phyloP scores from a whole-genome alignment of 2,888 invertebrate genomes.

The Plebejus melissa region DNA sequence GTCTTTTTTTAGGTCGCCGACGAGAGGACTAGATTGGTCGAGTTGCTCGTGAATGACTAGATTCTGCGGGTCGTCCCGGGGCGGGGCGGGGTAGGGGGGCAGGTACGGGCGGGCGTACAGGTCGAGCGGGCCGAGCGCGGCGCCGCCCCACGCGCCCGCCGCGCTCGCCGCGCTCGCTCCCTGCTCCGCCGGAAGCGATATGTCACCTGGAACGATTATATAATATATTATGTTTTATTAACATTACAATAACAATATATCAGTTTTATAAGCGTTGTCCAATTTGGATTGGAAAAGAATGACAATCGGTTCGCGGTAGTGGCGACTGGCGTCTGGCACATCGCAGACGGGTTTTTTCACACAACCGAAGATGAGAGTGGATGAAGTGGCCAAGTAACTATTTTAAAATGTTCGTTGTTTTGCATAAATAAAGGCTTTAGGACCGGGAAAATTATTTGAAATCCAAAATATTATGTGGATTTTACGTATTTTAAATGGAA shows the following conservation, averaged over 20 bases:
- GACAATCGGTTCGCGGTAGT: no score
- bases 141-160: slow-evolving; percentile 27
- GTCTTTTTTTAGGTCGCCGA: slow-evolving; percentile 50
- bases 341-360: no score
- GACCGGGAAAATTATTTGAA: no score
- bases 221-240: background rate
- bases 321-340: no score
- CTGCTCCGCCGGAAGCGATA: background rate
- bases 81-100: slow-evolving; percentile 49
- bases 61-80: slow-evolving; percentile 65
- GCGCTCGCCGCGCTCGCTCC: background rate
- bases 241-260: background rate
- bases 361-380: no score
- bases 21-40: slow-evolving; percentile 55
- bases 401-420: no score
- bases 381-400: no score
- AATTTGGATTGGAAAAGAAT: background rate
- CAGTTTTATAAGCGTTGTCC: background rate
- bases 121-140: slow-evolving; percentile 43
- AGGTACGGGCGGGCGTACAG: slow-evolving; percentile 55
- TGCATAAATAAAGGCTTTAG: no score
- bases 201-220: background rate
- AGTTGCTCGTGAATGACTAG: slow-evolving; percentile 63
- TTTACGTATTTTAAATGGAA: no score
- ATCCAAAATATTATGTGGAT: no score